phyloP scores from a whole-genome alignment of 2,888 invertebrate species.

The Hecatera dysodea region DNA sequence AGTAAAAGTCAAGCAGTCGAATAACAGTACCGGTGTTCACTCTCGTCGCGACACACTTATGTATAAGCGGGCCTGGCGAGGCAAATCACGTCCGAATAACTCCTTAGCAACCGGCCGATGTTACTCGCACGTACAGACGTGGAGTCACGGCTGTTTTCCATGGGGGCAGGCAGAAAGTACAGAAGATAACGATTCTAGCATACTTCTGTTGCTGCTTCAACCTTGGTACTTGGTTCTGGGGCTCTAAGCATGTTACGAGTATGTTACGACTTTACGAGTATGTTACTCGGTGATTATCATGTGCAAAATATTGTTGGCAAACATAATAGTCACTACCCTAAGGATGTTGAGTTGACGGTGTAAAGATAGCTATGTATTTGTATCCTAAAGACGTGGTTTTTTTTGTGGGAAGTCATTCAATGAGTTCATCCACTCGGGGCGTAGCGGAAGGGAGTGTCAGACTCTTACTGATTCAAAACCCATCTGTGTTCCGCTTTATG shows the following conservation, averaged over 20 bases:
- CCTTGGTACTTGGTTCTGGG: background rate
- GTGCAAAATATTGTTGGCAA: background rate
- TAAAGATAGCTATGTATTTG: background rate
- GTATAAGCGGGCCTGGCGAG: slow-evolving; percentile 53
- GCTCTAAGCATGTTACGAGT: too few relatives aligned
- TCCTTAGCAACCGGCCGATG: slow-evolving; percentile 40
- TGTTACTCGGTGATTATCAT: background rate
- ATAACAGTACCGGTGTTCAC: slow-evolving; percentile 87
- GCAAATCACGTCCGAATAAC: slow-evolving; percentile 61
- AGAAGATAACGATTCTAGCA: background rate
- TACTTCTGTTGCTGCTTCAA: background rate
- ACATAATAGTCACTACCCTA: background rate
- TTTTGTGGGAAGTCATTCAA: background rate
- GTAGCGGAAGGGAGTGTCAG: too few relatives aligned
- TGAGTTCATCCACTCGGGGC: too few relatives aligned
- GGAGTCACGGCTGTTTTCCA: too few relatives aligned
- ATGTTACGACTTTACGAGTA: background rate
- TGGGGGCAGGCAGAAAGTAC: too few relatives aligned
- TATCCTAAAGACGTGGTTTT: background rate
- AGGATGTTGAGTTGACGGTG: background rate
- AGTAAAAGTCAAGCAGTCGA: slow-evolving; percentile 85
- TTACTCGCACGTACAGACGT: background rate
- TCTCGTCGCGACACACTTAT: slow-evolving; percentile 81
- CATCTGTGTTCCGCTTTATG: too few relatives aligned
- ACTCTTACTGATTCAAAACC: too few relatives aligned